phyloP scores from a whole-genome alignment of 2,797 vertebrate species.

The Amphiprion clarkii region DNA sequence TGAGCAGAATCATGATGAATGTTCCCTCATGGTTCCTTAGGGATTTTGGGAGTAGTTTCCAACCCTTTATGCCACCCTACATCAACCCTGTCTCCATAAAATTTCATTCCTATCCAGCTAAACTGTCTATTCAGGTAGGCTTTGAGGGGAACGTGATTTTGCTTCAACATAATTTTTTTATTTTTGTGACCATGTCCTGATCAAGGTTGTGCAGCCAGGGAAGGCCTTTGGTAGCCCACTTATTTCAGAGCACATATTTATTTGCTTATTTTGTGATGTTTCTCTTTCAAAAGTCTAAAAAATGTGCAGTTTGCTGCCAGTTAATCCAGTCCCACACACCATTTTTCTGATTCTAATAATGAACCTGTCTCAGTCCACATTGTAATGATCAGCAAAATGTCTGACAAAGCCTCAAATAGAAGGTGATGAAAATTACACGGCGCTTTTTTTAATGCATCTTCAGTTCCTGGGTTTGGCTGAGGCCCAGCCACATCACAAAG shows the following conservation, averaged over 20 bases:
- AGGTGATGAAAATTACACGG: conserved; percentile 18
- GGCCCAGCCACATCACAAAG: conserved; percentile 45
- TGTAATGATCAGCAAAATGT: conserved; percentile 21
- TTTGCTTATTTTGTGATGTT: no score
- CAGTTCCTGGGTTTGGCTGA: conserved; percentile 30
- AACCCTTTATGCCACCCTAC: no score
- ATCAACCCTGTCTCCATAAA: no score
- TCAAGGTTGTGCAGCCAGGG: neutral
- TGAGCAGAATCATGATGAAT: no score
- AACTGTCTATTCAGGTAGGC: no score
- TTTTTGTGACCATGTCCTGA: neutral
- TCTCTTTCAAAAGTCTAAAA: neutral
- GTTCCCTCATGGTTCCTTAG: no score
- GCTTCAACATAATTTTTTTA: no score
- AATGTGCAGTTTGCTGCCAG: neutral
- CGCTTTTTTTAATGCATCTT: conserved; percentile 14
- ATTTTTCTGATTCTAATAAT: neutral
- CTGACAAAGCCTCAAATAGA: neutral
- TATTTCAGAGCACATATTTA: no score
- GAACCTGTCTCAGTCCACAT: neutral
- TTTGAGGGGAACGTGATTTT: no score
- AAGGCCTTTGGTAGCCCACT: no score
- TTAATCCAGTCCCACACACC: neutral
- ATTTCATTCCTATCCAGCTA: no score
- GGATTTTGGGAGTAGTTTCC: no score